These are phyloP conservation scores for Paracentrotus lividus DNA, from an alignment of 53 echinoderm and acorn worm genomes.

Conservation along the genomic window DNA sequence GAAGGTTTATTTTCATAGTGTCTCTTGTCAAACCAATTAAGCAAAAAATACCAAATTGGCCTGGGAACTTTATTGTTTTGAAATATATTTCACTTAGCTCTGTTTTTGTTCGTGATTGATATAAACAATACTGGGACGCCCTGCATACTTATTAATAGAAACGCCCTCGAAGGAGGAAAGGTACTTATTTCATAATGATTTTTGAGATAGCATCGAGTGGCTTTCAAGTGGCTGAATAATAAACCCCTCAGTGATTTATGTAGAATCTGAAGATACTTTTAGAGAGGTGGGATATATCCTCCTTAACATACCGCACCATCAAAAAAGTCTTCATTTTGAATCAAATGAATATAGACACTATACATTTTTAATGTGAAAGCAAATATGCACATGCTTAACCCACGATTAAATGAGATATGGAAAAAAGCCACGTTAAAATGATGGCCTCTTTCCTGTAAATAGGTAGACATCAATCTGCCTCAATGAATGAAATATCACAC, in stretches of 20 bases:
- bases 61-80: background rate
- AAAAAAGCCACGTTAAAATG: background rate
- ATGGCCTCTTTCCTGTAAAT: background rate
- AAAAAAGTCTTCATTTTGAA: background rate
- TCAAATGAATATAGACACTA: background rate
- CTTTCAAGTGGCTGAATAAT: background rate
- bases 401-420: background rate
- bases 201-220: background rate
- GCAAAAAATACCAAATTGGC: background rate
- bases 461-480: background rate
- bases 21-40: background rate
- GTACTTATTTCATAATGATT: slow-evolving; percentile 9
- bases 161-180: background rate
- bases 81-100: background rate
- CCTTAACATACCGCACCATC: background rate
- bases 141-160: background rate
- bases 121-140: background rate
- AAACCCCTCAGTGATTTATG: background rate
- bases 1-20: background rate
- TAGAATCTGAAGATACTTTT: background rate
- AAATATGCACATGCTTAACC: no score
- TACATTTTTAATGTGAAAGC: no score
- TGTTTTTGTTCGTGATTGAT: background rate
- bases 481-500: background rate
- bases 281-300: background rate